Evolutionary conservation across 2,797 vertebrate species (phyloP), one percentile per base, ranked within the genome.

Genomic region (Parotocinclus haroldoi): DNA sequence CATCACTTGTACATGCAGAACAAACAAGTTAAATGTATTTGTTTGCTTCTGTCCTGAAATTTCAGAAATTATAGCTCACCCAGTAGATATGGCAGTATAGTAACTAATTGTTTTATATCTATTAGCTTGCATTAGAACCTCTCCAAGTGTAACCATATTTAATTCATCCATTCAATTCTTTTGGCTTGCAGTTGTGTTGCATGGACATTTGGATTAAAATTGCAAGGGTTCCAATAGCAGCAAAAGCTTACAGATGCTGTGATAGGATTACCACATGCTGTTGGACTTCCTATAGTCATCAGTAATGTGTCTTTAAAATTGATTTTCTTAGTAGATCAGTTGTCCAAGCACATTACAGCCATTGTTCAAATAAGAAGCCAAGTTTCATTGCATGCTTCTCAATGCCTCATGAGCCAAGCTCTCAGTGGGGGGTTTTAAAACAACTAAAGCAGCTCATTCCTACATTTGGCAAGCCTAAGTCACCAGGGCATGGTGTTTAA

Each of bases 41-140:
- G 27, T 27, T 27, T 27, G 27, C 27, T 2, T 27, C 27, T 27
- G 27, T 27, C 5, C 2, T 27, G 27, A 5, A 27, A 27, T 27
- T 27, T 27, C 2, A 2, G 27, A 5, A 27, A 27, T 27, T 27
- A 2, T 27, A 2, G 27, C 27, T 2, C 27, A 27, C 27, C n/a
- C 27, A 27, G 2, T 27, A 27, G 2, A 27, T 27, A 70, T 63
- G 40, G 27, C 51, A 58, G 54, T 52, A 56, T 61, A 66, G 66
- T 58, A 78, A 76, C 76, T 54, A 78, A 78, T 74, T 76, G 71
- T 69, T 74, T 76, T 50, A 63, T 69, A 71, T 76, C 44, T 66
- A 66, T 75, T 64, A 75, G 48, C 45, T 67, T 19, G 17, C 12
- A 57, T 56, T 18, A 72, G 42, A 65, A 56, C 71, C 42, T 39